phyloP scores from a whole-genome alignment of 2,797 vertebrate species.

The Anas bahamensis region DNA sequence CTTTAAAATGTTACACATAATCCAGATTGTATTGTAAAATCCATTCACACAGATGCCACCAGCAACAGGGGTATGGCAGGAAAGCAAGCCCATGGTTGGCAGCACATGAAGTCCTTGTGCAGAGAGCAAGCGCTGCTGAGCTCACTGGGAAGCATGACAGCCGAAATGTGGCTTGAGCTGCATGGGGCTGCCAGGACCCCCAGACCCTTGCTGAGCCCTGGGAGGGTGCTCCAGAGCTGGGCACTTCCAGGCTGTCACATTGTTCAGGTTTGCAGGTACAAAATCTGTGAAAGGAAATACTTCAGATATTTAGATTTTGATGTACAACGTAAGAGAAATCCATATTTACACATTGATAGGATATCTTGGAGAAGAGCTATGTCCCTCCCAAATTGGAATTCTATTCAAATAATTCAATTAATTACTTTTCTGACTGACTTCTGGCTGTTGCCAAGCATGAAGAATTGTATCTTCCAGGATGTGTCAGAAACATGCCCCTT shows the following conservation, averaged over 20 bases:
- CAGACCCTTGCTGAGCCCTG: fast-evolving
- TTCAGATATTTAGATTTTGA: neutral
- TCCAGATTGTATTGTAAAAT: fast-evolving
- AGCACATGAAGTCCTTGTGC: neutral
- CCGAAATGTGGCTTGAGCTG: fast-evolving
- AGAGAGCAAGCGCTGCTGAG: neutral
- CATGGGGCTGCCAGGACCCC: neutral
- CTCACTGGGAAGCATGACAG: fast-evolving
- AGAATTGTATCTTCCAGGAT: neutral
- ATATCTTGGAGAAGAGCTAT: neutral
- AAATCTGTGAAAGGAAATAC: neutral
- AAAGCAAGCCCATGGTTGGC: fast-evolving
- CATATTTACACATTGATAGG: neutral
- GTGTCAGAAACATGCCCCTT: neutral
- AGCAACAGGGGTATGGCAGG: neutral
- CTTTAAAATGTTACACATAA: neutral
- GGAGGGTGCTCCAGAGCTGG: neutral
- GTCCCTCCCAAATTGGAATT: neutral
- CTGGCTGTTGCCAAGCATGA: neutral
- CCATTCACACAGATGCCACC: neutral
- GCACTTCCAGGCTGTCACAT: fast-evolving
- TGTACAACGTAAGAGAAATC: neutral
- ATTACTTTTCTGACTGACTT: constrained; percentile 1
- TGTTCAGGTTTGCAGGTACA: neutral
- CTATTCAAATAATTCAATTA: neutral